These are phyloP conservation scores for Clivina fossor DNA, from an alignment of 2,888 invertebrate genomes.

Conservation along the genomic window DNA sequence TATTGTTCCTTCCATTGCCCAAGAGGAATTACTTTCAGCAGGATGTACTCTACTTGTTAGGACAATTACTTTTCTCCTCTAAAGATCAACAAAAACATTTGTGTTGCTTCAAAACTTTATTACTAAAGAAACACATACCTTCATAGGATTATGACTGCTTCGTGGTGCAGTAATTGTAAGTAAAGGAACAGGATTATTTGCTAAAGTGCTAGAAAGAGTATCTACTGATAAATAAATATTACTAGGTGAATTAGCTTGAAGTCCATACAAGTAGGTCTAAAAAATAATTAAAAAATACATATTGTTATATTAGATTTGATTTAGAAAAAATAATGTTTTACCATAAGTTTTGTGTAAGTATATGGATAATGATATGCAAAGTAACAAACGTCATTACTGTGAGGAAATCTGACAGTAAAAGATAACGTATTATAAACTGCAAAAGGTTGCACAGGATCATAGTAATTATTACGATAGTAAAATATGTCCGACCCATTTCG, in stretches of 20 bases:
- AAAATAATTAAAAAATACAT: slow-evolving; percentile 38
- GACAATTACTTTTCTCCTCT: slow-evolving; percentile 71
- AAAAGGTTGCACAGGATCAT: slow-evolving; percentile 55
- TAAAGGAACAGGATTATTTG: slow-evolving; percentile 73
- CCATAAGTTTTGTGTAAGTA: slow-evolving; percentile 76
- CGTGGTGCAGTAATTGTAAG: slow-evolving; percentile 73
- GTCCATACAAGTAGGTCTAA: slow-evolving; percentile 66
- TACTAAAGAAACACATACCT: slow-evolving; percentile 51
- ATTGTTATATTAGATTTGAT: not conserved
- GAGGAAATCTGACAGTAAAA: slow-evolving; percentile 75
- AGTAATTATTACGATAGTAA: slow-evolving; percentile 78
- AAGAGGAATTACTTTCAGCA: slow-evolving; percentile 84
- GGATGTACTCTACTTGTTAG: slow-evolving; percentile 82
- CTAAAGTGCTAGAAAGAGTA: slow-evolving; percentile 69
- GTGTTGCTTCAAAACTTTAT: not conserved
- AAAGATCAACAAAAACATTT: slow-evolving; percentile 37
- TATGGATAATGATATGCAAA: slow-evolving; percentile 87
- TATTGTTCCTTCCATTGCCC: slow-evolving; percentile 84
- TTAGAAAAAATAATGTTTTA: slow-evolving; percentile 52
- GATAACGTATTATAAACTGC: slow-evolving; percentile 74
- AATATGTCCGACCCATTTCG: slow-evolving; percentile 75
- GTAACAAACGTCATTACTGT: slow-evolving; percentile 77
- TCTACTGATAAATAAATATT: slow-evolving; percentile 66
- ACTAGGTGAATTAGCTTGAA: slow-evolving; percentile 55
- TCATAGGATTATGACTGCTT: slow-evolving; percentile 57